Evolutionary conservation across 2,113 vertebrate species (phyloP).

Genomic region (Plecturocebus donacophilus): DNA sequence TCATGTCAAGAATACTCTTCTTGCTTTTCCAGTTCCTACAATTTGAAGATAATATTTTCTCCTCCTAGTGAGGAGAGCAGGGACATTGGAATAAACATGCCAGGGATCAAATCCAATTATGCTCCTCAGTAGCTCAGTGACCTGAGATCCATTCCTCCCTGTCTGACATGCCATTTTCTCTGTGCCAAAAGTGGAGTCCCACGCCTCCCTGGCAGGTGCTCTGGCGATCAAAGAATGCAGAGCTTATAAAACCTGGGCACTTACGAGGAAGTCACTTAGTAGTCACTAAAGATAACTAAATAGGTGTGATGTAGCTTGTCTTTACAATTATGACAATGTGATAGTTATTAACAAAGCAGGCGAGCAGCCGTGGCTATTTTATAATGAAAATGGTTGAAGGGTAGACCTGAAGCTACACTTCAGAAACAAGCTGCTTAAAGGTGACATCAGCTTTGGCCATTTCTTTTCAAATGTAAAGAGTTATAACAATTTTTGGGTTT

Average conservation of each 20-base stretch:
- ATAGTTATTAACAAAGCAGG: too few species aligned
- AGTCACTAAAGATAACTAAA: neutral
- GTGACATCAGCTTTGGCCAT: too few species aligned
- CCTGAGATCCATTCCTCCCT: neutral
- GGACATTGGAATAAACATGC: neutral
- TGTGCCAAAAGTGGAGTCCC: neutral
- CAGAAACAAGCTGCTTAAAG: neutral
- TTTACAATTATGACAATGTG: neutral
- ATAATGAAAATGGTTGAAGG: neutral
- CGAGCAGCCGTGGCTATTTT: neutral
- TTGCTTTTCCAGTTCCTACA: neutral
- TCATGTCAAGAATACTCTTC: neutral
- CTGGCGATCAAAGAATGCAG: neutral
- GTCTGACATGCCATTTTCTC: neutral
- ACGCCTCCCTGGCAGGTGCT: rapidly evolving
- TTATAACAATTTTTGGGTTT: neutral
- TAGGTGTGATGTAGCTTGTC: neutral
- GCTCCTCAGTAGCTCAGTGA: neutral
- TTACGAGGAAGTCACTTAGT: rapidly evolving
- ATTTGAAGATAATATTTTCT: neutral
- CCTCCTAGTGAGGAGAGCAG: neutral
- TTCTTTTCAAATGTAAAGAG: neutral
- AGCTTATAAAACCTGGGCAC: rapidly evolving
- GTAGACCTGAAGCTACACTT: neutral
- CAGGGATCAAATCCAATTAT: rapidly evolving